Percentiles rank a stretch among this genome's conserved stretches.
These are phyloP conservation scores for Pongo pygmaeus DNA, from an alignment of 2,113 vertebrate species.

Conservation along the genomic window DNA sequence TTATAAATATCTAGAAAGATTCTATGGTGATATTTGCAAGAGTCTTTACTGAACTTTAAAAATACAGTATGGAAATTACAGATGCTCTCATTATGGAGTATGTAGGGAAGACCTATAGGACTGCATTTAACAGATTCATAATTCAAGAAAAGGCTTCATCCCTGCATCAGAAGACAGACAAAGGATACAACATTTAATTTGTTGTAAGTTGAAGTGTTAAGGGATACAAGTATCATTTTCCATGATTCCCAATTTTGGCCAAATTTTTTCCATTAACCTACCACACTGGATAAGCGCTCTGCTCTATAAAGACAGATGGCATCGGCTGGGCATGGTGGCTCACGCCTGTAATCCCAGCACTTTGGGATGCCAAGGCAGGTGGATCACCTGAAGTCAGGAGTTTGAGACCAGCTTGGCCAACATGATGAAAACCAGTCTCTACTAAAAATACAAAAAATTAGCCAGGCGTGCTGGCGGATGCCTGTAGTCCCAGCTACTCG, in stretches of 20 bases:
- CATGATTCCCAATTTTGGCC: neutral
- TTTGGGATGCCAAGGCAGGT: no score
- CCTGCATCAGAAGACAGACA: neutral
- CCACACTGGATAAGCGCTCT: neutral
- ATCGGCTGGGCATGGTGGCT: no score
- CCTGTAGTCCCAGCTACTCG: no score
- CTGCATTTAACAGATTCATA: neutral
- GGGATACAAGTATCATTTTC: neutral
- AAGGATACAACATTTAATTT: neutral
- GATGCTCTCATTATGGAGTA: neutral
- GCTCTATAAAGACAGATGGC: neutral
- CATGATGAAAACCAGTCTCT: no score
- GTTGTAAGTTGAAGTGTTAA: neutral
- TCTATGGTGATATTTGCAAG: neutral
- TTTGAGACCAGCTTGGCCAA: no score
- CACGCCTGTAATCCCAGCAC: no score
- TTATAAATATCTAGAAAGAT: neutral
- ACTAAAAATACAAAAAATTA: no score
- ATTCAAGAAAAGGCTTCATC: neutral
- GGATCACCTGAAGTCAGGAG: no score
- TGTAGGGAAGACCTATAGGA: neutral
- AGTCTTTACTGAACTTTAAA: neutral
- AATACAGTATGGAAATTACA: neutral
- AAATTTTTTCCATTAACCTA: neutral
- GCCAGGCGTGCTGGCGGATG: no score